Base-by-base conservation (phyloP, 2,113 vertebrate genomes). In the Caranx melampygus region DNA sequence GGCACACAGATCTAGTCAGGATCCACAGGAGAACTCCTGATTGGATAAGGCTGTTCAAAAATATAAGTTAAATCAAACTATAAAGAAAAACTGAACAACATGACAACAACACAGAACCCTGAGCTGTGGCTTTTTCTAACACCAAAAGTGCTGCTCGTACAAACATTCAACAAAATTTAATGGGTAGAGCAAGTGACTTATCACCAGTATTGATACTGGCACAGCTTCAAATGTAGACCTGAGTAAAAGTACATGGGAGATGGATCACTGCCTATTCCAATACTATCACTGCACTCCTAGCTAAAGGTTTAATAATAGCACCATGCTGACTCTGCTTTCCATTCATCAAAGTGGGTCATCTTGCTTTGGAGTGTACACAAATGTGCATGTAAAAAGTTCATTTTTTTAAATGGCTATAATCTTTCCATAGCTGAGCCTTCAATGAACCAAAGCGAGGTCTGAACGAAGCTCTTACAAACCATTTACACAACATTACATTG, bases 351-450 rank as follows among this genome's bases (percentile, higher is more conserved):
- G 71, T 37, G 52, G 51, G 44, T 73, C 5, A 3, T 21, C 61
- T 66, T 52, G 42, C 63, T 71, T 16, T 75, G 54, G 47, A 67
- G 49, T 20, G 4, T 57, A 47, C 45, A 59, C 57, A 63, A 42
- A 75, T 45, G 61, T 0, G n/a, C 62, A 66, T 49, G 40, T 21
- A 69, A 71, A 71, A 84, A 26, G 34, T 75, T 69, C 20, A 18
- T 40, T 77, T 78, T 61, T 61, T 63, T 47, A 49, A 59, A 68
- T 66, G 78, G 83, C 76, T 78, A 75, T 60, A 75, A 61, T 71
- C 70, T 83, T 72, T 64, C 62, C n/a, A 42, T 26, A 57, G 73
- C 73, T 78, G 47, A 81, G 77, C 77, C 55, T 86, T 86, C 84
- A 86, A 89, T 82, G 21, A 20, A 31, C 54, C 35, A 44, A 26